A percentile compares a stretch with the other conserved stretches of the same genome.
Evolutionary conservation across 2,113 vertebrate genomes (phyloP).

Genomic region (Coryphaenoides rupestris): DNA sequence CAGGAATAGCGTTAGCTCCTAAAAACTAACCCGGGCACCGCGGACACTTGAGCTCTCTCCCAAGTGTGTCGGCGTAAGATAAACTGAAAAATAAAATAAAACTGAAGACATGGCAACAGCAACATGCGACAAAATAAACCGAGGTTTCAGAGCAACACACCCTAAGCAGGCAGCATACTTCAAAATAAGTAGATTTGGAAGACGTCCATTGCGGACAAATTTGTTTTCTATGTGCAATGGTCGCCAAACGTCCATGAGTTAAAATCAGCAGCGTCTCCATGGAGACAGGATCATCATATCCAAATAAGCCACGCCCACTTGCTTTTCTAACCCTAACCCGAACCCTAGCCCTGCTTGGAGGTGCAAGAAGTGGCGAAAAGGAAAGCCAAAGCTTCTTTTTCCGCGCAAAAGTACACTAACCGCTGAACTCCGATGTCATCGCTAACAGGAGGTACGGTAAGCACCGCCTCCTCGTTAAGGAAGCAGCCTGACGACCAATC

Average conservation of each 20-base stretch:
- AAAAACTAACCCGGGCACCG: background rate
- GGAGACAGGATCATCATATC: no score
- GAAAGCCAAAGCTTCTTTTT: no score
- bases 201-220: background rate
- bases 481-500: constrained; percentile 26
- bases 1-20: constrained; percentile 22
- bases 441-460: constrained; percentile 33
- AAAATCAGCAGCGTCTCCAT: no score
- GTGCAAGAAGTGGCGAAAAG: no score
- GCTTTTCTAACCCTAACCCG: no score
- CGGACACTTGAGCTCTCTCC: constrained; percentile 3
- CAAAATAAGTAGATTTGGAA: background rate
- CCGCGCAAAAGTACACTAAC: background rate
- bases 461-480: constrained; percentile 38
- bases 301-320: no score
- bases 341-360: no score
- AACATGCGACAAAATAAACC: background rate
- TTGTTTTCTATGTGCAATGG: no score
- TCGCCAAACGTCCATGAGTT: no score
- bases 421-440: constrained; percentile 1
- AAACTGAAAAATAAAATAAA: background rate
- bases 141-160: background rate
- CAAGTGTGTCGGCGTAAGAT: constrained; percentile 1
- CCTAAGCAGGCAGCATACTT: background rate
- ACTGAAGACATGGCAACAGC: background rate